These are phyloP conservation scores for Netelia inedita DNA, from an alignment of 2,888 invertebrate genomes.

Conservation along the genomic window DNA sequence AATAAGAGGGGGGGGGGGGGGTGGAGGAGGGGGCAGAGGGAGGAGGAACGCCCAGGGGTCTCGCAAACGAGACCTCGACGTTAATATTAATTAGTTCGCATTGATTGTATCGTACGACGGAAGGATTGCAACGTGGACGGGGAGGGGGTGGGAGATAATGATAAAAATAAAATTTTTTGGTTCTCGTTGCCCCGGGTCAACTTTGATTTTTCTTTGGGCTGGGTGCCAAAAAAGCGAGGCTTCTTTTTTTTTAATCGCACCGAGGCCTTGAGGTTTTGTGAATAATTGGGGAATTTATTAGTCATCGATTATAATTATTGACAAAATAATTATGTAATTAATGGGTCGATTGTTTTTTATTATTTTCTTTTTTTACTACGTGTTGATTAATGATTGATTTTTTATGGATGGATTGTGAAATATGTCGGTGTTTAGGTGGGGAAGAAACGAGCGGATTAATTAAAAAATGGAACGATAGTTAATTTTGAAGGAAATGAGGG, in stretches of 20 bases:
- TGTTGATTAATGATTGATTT: background rate
- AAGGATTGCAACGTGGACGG: background rate
- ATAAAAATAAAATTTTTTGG: background rate
- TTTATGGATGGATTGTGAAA: background rate
- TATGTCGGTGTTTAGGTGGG: no score
- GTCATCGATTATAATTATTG: no score
- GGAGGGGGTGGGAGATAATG: background rate
- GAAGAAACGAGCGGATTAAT: no score
- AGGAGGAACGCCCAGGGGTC: background rate
- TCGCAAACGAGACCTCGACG: constrained; percentile 1
- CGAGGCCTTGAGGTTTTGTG: no score
- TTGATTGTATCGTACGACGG: background rate
- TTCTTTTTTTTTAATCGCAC: no score
- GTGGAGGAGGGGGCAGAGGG: no score
- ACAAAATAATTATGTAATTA: background rate
- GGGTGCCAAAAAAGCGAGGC: no score
- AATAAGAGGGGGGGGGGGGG: background rate
- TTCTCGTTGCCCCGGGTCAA: background rate
- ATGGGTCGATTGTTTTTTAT: background rate
- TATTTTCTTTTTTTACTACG: background rate
- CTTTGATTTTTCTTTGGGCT: no score
- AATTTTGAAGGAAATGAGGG: no score
- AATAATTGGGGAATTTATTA: no score
- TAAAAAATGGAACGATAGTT: no score
- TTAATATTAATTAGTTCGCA: constrained; percentile 37